These are phyloP conservation scores for Upupa epops DNA, from an alignment of 2,113 vertebrate species.

Conservation along the genomic window DNA sequence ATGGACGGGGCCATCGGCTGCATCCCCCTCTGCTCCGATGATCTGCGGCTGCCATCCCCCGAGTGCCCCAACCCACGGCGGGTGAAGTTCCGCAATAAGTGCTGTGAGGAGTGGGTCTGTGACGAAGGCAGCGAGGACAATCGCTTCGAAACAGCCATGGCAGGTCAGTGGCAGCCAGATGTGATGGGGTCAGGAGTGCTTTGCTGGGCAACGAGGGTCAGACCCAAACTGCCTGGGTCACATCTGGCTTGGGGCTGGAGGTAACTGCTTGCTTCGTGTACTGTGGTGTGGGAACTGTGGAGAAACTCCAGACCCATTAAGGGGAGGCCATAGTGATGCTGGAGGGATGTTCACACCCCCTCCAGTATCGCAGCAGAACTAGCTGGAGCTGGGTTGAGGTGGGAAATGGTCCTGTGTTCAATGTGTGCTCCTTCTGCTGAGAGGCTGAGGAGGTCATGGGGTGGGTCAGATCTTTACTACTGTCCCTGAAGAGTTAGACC, in stretches of 20 bases:
- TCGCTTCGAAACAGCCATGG: constrained; percentile 55
- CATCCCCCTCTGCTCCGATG: constrained; percentile 67
- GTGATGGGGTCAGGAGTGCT: fast-evolving
- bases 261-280: background rate
- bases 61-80: constrained; percentile 73
- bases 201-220: background rate
- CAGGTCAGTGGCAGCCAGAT: background rate
- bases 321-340: background rate
- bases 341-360: background rate
- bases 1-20: constrained; percentile 81
- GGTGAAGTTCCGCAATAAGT: constrained; percentile 70
- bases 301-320: background rate
- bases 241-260: background rate
- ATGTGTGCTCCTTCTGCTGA: background rate
- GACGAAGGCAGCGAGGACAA: constrained; percentile 41
- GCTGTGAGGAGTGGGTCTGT: constrained; percentile 83
- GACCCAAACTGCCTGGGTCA: fast-evolving
- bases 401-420: background rate
- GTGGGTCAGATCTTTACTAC: background rate
- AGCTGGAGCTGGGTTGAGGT: background rate
- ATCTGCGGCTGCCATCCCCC: constrained; percentile 66
- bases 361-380: background rate
- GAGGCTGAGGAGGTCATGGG: background rate
- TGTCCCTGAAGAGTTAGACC: background rate
- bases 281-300: background rate